Evolutionary conservation across 2,888 invertebrate genomes (phyloP).

Genomic region (Cheilosia vulpina): DNA sequence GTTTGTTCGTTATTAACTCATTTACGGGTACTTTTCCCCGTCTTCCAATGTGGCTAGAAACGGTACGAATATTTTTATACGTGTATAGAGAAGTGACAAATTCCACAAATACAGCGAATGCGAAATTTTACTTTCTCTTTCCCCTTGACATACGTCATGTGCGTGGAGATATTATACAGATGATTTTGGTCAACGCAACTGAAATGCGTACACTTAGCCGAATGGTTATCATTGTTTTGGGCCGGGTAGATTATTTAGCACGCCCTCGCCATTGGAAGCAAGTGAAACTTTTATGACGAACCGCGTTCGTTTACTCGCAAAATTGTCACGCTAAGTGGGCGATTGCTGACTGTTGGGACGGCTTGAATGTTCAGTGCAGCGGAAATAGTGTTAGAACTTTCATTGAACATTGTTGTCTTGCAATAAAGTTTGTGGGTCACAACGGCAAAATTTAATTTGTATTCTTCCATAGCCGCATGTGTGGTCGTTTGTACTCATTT

Average conservation of each 20-base stretch:
- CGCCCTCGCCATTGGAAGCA: constrained; percentile 47
- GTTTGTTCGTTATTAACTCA: constrained; percentile 20
- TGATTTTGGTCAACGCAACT: constrained; percentile 17
- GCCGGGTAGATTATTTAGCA: constrained; percentile 50
- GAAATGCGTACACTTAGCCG: constrained; percentile 67
- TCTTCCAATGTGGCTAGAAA: not conserved
- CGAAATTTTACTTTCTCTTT: constrained; percentile 67
- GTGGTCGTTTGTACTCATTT: not conserved
- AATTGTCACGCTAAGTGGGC: constrained; percentile 68
- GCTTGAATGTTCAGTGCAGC: constrained; percentile 69
- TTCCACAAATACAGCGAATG: constrained; percentile 2
- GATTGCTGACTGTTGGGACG: constrained; percentile 27
- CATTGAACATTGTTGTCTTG: constrained; percentile 44
- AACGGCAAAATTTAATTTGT: constrained; percentile 45
- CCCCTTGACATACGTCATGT: not conserved
- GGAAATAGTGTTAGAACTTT: constrained; percentile 71
- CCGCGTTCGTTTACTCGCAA: constrained; percentile 40
- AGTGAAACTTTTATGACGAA: constrained; percentile 65
- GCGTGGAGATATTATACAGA: not conserved
- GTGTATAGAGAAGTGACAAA: constrained; percentile 8
- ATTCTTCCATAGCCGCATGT: constrained; percentile 39
- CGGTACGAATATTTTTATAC: not conserved
- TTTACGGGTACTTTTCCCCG: not conserved
- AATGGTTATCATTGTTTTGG: constrained; percentile 34
- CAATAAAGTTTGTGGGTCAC: constrained; percentile 41